Percentiles rank a stretch among this genome's conserved stretches.
These are phyloP conservation scores for Volucella zonaria DNA, from an alignment of 2,888 invertebrate genomes.

Conservation along the genomic window DNA sequence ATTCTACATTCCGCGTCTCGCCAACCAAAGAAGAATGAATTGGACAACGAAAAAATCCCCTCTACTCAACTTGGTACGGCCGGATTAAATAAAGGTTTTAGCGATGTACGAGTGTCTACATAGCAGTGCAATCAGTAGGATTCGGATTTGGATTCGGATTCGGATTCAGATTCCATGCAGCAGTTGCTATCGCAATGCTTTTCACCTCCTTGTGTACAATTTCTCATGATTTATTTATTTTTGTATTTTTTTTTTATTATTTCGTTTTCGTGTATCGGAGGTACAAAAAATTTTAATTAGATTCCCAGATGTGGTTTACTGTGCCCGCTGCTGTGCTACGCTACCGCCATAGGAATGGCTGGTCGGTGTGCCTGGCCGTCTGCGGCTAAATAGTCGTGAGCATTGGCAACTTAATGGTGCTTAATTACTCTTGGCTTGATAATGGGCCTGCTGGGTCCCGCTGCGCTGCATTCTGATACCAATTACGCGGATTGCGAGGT, in stretches of 20 bases:
- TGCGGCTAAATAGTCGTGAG: constrained; percentile 70
- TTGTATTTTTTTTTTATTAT: constrained; percentile 13
- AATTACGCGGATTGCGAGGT: constrained; percentile 73
- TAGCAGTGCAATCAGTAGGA: constrained; percentile 28
- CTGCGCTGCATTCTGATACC: constrained; percentile 69
- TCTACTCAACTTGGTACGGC: constrained; percentile 22
- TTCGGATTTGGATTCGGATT: neutral
- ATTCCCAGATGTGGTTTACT: constrained; percentile 74
- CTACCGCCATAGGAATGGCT: constrained; percentile 28
- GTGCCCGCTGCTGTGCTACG: constrained; percentile 38
- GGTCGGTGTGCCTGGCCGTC: constrained; percentile 60
- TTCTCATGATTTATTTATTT: constrained; percentile 61
- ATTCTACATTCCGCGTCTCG: constrained; percentile 70
- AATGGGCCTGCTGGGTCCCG: constrained; percentile 49
- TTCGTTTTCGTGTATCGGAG: constrained; percentile 66
- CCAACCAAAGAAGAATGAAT: constrained; percentile 41
- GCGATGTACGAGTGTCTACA: constrained; percentile 37
- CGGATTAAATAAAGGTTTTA: constrained; percentile 70
- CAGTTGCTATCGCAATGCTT: constrained; percentile 42
- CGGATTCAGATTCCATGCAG: constrained; percentile 33
- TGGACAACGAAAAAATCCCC: constrained; percentile 51
- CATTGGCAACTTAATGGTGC: constrained; percentile 69
- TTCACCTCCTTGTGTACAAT: constrained; percentile 60
- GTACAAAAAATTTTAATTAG: constrained; percentile 73
- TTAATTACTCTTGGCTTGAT: constrained; percentile 70